Base-by-base conservation (phyloP, 2,888 invertebrate genomes). In the Drosophila pseudotalamancana region DNA sequence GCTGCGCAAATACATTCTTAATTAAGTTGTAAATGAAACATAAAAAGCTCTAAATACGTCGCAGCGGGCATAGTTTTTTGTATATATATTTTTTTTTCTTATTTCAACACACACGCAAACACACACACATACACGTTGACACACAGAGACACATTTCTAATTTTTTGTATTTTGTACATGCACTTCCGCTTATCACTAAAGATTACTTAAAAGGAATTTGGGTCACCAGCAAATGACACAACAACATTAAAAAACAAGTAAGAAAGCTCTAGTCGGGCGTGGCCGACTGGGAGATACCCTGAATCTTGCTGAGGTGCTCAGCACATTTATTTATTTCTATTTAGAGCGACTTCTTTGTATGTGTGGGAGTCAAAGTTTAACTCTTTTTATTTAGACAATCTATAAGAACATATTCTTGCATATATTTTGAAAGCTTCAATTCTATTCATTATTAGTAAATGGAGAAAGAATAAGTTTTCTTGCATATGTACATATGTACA, bases 21-120 rank as follows among this genome's bases (percentile, higher is more conserved):
- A 87, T 81, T 84, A 76, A 73, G 84, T 83, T 79, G 81, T 85
- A 87, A 81, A 75, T 64, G 72, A 83, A 83, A 82, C 81, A 87
- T 84, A 71, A 72, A 77, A 75, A 75, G 75, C 66, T 80, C 80
- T 72, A 79, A 74, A 80, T 80, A 85, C 82, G 85, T 49, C 85
- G 82, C 64, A 64, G 66, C 61, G 50, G 8, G 14, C 66, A 61
- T 55, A 73, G 72, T 59, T 62, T 73, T 73, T 66, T 54, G n/a
- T n/a, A n/a, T n/a, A n/a, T n/a, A n/a, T n/a, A 9, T 19, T 11
- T 21, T n/a, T 19, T 8, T 29, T 27, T 43, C 57, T 56, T 59
- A 63, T 59, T 70, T 46, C 53, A 61, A 62, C 51, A 62, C 56
- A 55, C 37, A 25, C 11, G 19, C 21, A 62, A 39, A 55, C 27